Evolutionary conservation across 2,797 vertebrate genomes (phyloP).

Genomic region (Thunnus albacares): DNA sequence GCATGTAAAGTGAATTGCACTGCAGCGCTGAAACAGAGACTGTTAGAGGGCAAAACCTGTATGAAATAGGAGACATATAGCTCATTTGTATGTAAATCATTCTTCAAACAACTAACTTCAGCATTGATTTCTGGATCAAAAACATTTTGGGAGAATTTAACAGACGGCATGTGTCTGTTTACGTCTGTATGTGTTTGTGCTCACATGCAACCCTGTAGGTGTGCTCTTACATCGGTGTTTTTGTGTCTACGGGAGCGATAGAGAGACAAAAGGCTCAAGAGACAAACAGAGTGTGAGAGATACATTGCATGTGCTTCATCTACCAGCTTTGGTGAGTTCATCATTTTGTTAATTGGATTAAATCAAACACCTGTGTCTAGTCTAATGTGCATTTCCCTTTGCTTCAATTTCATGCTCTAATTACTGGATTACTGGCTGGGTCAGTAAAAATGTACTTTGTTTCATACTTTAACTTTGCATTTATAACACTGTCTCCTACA

Average conservation of each 20-base stretch:
- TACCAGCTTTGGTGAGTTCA: slow-evolving; percentile 24
- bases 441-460: neutral
- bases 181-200: slow-evolving; percentile 3
- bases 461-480: slow-evolving; percentile 13
- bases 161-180: slow-evolving; percentile 23
- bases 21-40: neutral
- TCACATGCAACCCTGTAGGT: slow-evolving; percentile 7
- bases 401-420: slow-evolving; percentile 55
- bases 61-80: neutral
- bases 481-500: neutral
- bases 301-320: neutral
- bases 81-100: neutral
- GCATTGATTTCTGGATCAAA: neutral
- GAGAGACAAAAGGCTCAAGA: neutral
- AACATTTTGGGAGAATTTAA: neutral
- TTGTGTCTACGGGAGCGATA: neutral
- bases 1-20: neutral
- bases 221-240: slow-evolving; percentile 13
- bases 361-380: slow-evolving; percentile 60
- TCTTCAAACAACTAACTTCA: neutral
- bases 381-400: slow-evolving; percentile 35
- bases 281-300: neutral
- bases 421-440: slow-evolving; percentile 40
- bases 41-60: slow-evolving; percentile 12
- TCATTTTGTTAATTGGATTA: slow-evolving; percentile 56